Base-by-base conservation (phyloP, 2,113 vertebrate genomes). In the Perca fluviatilis region DNA sequence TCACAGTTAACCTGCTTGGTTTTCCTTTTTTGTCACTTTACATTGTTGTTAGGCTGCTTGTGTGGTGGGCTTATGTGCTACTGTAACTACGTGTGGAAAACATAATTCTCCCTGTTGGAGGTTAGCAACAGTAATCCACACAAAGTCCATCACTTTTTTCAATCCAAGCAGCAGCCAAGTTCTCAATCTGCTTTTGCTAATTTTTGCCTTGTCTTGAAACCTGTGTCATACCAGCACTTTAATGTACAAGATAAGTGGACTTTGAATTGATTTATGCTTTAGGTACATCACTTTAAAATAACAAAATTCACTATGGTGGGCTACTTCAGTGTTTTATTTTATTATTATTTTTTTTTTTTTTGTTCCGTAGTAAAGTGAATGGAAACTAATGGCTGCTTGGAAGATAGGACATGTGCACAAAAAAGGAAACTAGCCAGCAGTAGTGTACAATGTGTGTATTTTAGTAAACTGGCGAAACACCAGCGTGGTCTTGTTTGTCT, bases 401-500 rank as follows among this genome's bases (percentile, higher is more conserved):
- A 77, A 18, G 19, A 19, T 9, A 21, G 0, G 14, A 46, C 8
- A 40, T 33, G 23, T 40, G n/a, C 11, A 36, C 30, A 12, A 21
- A 70, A 56, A 23, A 65, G 13, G 23, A 18, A 36, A 60, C 25
- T 19, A 4, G 19, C 46, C 47, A 66, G 15, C 74, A 72, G 15
- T 51, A 60, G 53, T n/a, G n/a, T 66, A 7, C n/a, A 43, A 46
- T 36, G 2, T 18, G 19, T 30, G 23, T 6, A 2, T 43, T 21
- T 56, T 46, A 40, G 36, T 62, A 43, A 65, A 79, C 30, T 70
- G 47, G 54, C 9, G 43, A 75, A 50, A 36, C 47, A 19, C 18
- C 21, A 47, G 8, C 21, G 21, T 19, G 43, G 27, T 76, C n/a
- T 51, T 27, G 51, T 25, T 57, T 15, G 25, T 54, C 7, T 13